Base-by-base conservation (phyloP, 2,888 invertebrate genomes). In the Abscondita cerata region DNA sequence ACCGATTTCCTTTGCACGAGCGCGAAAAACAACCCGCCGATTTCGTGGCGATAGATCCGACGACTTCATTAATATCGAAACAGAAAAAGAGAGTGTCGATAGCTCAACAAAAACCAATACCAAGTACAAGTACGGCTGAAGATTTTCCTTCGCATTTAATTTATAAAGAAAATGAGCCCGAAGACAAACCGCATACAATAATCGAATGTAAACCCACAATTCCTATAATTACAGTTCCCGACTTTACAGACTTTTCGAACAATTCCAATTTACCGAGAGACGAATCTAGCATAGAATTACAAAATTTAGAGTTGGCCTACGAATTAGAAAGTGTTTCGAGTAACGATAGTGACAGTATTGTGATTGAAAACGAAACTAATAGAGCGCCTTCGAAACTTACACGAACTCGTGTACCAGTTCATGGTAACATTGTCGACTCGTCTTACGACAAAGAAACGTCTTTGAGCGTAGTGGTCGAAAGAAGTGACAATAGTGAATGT, bases 81-180 rank as follows among this genome's bases (percentile, higher is more conserved):
- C 71, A 72, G 41, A 78, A 78, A 69, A 81, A 81, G 70, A 81
- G 82, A 71, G 83, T 83, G 52, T 80, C 80, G 11, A 82, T 81
- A 64, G 81, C 81, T 57, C 77, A 79, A 60, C 75, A 76, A 36
- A 76, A 75, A 60, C 77, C 80, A 25, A 70, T 80, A 52, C 80
- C 81, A 18, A 79, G 79, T 66, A 80, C 80, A 31, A 80, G 80
- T 67, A 78, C 79, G 12, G 74, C 73, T 52, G 78, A 78, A 73
- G 75, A 70, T 72, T 74, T 61, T 47, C 68, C 71, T 52, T 46
- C 64, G 56, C 58, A 73, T 67, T 67, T 78, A 74, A 71, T 77
- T 72, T 66, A 68, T 70, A 55, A 74, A 58, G 66, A 63, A 70
- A 65, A 74, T 70, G 62, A 75, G 69, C 64, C 25, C 50, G 56